Base-by-base conservation (phyloP, 1,140 invertebrate genomes). In the Schlechtendalia chinensis region DNA sequence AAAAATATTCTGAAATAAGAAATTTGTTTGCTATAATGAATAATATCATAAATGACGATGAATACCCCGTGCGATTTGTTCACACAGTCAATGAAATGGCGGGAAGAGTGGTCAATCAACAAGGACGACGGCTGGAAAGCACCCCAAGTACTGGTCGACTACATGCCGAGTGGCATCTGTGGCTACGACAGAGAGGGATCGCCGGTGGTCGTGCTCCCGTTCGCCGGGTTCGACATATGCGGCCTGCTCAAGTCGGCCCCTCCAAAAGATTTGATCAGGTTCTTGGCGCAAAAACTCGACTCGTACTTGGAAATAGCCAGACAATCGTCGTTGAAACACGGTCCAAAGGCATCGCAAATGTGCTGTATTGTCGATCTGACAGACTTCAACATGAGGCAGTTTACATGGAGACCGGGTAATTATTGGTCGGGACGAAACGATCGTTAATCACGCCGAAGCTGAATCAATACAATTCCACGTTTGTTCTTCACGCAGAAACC, bases 131-230 rank as follows among this genome's bases (percentile, higher is more conserved):
- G 89, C 16, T 96, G 92, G 91, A 85, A 91, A 67, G 86, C 90
- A 1, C 93, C 94, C 2, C 90, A 92, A 85, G 88, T 91, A 0
- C 84, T 96, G 12, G 85, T 88, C 24, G 89, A 90, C 81, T 92
- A 93, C 85, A 89, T 93, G 83, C 93, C 94, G 0, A 91, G 91
- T 63, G 94, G 94, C 71, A 85, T 90, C 1, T 88, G 88, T 77
- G 95, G 95, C 3, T 91, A 89, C 82, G 94, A 96, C 84, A 95
- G 93, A 83, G 92, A 94, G 83, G 94, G 93, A n/a, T 91, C 91
- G 29, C 94, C 94, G 91, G 92, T 93, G 3, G 88, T 91, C 53
- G 87, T 93, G 17, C 86, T 92, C 17, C 92, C 91, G 4, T 93
- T 94, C 83, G 87, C 89, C 72, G 91, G 91, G 16, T 85, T 93